These are phyloP conservation scores for Tinea trinotella DNA, from an alignment of 2,888 invertebrate species.

Conservation along the genomic window DNA sequence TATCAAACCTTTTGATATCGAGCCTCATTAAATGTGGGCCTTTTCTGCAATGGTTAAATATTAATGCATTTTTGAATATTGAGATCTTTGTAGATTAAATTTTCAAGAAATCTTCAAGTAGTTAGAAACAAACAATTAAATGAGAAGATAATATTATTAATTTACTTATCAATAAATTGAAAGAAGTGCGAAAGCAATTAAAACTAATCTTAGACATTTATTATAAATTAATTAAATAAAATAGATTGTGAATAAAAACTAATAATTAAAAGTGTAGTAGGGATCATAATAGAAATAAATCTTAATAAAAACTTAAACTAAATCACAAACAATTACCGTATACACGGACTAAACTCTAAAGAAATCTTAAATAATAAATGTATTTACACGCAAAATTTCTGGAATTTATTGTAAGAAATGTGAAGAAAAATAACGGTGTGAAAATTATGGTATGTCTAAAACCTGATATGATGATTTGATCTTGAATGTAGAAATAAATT, in stretches of 20 bases:
- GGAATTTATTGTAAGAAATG: neutral
- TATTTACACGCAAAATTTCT: neutral
- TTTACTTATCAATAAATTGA: too few relatives aligned
- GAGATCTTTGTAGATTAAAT: neutral
- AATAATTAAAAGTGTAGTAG: neutral
- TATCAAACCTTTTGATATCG: too few relatives aligned
- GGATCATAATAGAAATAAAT: neutral
- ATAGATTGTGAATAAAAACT: neutral
- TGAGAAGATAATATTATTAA: neutral
- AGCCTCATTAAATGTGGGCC: too few relatives aligned
- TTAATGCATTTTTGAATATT: neutral
- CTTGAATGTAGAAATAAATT: too few relatives aligned
- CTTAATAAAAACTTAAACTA: constrained; percentile 6
- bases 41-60: too few relatives aligned
- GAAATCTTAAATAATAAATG: neutral
- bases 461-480: too few relatives aligned
- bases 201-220: constrained; percentile 1
- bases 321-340: constrained; percentile 20
- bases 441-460: too few relatives aligned
- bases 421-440: too few relatives aligned
- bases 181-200: constrained; percentile 8
- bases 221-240: neutral
- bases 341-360: constrained; percentile 16
- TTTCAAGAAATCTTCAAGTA: too few relatives aligned
- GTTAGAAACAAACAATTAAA: too few relatives aligned